Conservation (phyloP, 2,113 vertebrate genomes). For the Cinclus cinclus region DNA sequence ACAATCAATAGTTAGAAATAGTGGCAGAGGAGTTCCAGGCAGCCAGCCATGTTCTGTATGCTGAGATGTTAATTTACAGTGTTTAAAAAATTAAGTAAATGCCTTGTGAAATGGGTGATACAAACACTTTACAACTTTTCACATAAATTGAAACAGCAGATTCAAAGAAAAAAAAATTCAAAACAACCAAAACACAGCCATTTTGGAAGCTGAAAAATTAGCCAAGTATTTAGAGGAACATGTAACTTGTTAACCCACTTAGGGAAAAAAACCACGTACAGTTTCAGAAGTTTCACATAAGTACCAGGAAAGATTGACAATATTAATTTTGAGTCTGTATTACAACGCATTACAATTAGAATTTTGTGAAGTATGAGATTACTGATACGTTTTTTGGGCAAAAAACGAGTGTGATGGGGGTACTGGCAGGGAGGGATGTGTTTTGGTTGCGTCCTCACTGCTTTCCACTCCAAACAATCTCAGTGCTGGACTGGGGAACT, state of each 20-base stretch:
- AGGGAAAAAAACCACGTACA: neutral
- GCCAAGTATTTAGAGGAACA: neutral
- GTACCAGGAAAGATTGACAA: neutral
- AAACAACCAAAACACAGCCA: neutral
- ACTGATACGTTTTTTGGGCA: neutral
- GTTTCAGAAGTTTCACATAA: neutral
- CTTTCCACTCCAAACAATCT: neutral
- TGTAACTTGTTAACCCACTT: neutral
- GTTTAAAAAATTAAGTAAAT: neutral
- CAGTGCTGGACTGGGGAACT: neutral
- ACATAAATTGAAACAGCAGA: neutral
- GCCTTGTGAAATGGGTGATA: neutral
- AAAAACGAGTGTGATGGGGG: neutral
- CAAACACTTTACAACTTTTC: neutral
- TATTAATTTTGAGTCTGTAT: neutral
- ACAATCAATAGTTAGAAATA: neutral
- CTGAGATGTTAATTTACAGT: neutral
- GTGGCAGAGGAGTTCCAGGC: neutral
- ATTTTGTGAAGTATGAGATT: neutral
- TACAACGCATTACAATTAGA: neutral
- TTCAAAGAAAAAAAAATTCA: neutral
- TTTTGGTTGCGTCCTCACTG: neutral
- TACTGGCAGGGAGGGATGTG: neutral
- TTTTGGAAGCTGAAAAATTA: neutral
- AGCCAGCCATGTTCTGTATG: neutral